Conservation (phyloP, 2,888 invertebrate species). For the Nymphalis urticae region DNA sequence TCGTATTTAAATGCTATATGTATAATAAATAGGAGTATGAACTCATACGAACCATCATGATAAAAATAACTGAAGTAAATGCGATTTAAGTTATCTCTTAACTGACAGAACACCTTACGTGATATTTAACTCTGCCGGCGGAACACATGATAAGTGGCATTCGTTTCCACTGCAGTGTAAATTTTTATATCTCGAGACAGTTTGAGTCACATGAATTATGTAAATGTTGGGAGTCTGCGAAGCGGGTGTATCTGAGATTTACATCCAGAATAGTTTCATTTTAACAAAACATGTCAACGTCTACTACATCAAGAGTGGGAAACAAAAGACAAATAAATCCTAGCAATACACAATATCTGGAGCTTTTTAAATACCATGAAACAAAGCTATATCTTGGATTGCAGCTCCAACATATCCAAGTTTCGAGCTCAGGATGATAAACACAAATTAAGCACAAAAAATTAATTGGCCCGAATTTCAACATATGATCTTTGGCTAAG, state of each 20-base stretch:
- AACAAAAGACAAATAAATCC: not conserved
- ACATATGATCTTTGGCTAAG: too few relatives aligned
- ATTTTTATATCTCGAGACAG: conserved; percentile 61
- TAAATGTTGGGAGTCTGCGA: conserved; percentile 57
- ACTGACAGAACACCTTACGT: conserved; percentile 10
- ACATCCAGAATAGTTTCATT: conserved; percentile 54
- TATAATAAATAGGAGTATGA: too few relatives aligned
- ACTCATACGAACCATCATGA: not conserved
- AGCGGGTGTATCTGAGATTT: conserved; percentile 61
- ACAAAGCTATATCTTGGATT: too few relatives aligned
- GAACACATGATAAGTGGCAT: conserved; percentile 27
- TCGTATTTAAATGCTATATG: too few relatives aligned
- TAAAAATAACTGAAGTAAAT: not conserved
- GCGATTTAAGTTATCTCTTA: conserved; percentile 1
- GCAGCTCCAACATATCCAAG: too few relatives aligned
- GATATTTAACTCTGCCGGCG: conserved; percentile 22
- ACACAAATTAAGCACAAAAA: too few relatives aligned
- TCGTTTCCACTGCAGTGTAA: conserved; percentile 53
- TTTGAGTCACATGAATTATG: conserved; percentile 74
- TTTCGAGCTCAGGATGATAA: too few relatives aligned
- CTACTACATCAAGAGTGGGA: not conserved
- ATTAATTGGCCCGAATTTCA: too few relatives aligned
- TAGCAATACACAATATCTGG: too few relatives aligned
- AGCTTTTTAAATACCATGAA: too few relatives aligned
- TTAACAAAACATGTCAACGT: conserved; percentile 32